phyloP scores from a whole-genome alignment of 2,888 invertebrate species.

The Dynastes hyllus region DNA sequence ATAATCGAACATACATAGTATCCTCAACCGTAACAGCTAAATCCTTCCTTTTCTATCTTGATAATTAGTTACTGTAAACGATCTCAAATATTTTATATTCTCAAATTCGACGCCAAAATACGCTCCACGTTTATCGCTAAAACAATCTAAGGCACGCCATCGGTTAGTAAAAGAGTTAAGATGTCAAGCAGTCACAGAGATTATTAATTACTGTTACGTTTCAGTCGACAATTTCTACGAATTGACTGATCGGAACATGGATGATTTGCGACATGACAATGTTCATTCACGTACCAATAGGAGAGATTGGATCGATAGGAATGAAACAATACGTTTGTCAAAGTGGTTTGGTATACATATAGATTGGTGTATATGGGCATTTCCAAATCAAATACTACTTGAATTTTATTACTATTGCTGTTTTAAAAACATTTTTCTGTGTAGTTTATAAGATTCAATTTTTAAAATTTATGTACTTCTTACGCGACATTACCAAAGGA shows the following conservation, averaged over 20 bases:
- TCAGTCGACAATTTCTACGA: constrained; percentile 62
- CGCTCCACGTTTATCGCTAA: constrained; percentile 30
- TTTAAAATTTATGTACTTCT: background rate
- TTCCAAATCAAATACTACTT: constrained; percentile 4
- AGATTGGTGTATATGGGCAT: background rate
- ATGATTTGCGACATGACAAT: constrained; percentile 57
- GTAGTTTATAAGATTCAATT: background rate
- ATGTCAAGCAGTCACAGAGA: constrained; percentile 57
- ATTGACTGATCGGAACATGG: constrained; percentile 59
- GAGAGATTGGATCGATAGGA: constrained; percentile 48
- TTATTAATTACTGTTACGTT: constrained; percentile 62
- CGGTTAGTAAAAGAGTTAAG: constrained; percentile 56
- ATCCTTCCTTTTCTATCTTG: background rate
- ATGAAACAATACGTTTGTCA: constrained; percentile 39
- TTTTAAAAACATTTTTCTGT: background rate
- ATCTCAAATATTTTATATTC: constrained; percentile 8
- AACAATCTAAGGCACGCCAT: constrained; percentile 35
- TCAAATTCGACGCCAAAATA: constrained; percentile 33
- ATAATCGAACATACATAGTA: background rate
- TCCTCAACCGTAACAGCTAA: background rate
- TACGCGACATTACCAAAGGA: too few species aligned
- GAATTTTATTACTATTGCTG: background rate
- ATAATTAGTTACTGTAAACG: constrained; percentile 23
- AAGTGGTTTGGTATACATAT: background rate
- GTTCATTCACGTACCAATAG: constrained; percentile 50